These are phyloP conservation scores for Oxycera nigricornis DNA, from an alignment of 2,888 invertebrate species.

Conservation along the genomic window DNA sequence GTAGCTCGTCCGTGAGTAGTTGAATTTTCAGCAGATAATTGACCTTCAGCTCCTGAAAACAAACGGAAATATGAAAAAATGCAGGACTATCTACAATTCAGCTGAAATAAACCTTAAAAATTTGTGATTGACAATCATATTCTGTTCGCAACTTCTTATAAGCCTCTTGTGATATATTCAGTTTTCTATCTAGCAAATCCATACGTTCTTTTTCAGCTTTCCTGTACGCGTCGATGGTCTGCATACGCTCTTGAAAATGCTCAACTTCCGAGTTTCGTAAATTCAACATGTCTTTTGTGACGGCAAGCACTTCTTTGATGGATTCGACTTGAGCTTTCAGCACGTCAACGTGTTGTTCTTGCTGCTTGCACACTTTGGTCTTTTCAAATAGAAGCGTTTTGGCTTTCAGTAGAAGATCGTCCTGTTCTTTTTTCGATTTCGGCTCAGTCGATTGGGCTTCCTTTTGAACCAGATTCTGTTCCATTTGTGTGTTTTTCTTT, in stretches of 20 bases:
- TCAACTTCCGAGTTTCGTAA: conserved; percentile 81
- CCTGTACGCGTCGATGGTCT: conserved; percentile 73
- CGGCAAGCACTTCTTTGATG: conserved; percentile 80
- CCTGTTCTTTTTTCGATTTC: conserved; percentile 59
- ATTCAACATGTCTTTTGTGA: conserved; percentile 80
- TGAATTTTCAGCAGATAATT: conserved; percentile 73
- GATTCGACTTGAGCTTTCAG: conserved; percentile 75
- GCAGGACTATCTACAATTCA: not conserved
- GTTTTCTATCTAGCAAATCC: conserved; percentile 71
- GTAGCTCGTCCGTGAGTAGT: conserved; percentile 53
- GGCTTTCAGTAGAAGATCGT: conserved; percentile 68
- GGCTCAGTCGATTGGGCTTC: conserved; percentile 57
- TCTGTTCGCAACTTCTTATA: conserved; percentile 79
- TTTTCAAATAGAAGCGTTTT: conserved; percentile 77
- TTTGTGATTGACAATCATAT: conserved; percentile 77
- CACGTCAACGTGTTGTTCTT: conserved; percentile 79
- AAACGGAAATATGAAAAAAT: no score
- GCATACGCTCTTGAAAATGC: conserved; percentile 75
- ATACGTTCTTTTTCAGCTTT: conserved; percentile 77
- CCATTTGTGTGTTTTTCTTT: conserved; percentile 55
- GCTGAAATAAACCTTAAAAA: conserved; percentile 67
- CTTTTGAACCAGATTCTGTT: conserved; percentile 59
- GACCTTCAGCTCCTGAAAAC: conserved; percentile 67
- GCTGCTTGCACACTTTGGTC: conserved; percentile 77
- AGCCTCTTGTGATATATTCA: conserved; percentile 74